Evolutionary conservation across 2,113 vertebrate species (phyloP).

Genomic region (Paedocypris sp.): DNA sequence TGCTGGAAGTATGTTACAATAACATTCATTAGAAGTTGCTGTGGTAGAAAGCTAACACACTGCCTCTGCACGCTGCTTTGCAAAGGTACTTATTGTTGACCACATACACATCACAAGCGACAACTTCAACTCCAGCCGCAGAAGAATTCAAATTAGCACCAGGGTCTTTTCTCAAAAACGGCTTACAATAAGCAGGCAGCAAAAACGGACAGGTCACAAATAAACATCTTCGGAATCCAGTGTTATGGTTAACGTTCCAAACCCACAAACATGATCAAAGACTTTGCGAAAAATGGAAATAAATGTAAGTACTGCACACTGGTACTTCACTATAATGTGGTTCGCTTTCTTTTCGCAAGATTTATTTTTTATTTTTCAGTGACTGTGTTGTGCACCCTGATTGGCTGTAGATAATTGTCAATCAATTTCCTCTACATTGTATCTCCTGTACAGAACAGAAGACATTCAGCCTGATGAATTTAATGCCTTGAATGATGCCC

Average conservation of each 20-base stretch:
- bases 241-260: constrained; percentile 43
- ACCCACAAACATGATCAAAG: too few relatives aligned
- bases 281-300: too few relatives aligned
- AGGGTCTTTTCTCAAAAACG: constrained; percentile 51
- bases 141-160: constrained; percentile 47
- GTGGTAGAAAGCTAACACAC: constrained; percentile 45
- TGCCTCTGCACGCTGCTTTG: constrained; percentile 25
- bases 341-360: too few relatives aligned
- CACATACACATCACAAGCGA: constrained; percentile 49
- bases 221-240: constrained; percentile 23
- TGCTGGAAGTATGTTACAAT: constrained; percentile 51
- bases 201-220: constrained; percentile 47
- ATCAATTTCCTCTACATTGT: too few relatives aligned
- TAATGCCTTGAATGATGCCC: too few relatives aligned
- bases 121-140: constrained; percentile 39
- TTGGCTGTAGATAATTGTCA: too few relatives aligned
- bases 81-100: constrained; percentile 50
- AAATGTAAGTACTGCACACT: too few relatives aligned
- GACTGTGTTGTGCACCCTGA: too few relatives aligned
- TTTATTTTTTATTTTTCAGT: too few relatives aligned
- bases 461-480: too few relatives aligned
- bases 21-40: constrained; percentile 55
- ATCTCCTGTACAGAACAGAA: too few relatives aligned
- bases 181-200: not conserved
- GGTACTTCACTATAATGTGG: too few relatives aligned